Evolutionary conservation across 2,888 invertebrate species (phyloP).

Genomic region (Agrenia bidenticulata): DNA sequence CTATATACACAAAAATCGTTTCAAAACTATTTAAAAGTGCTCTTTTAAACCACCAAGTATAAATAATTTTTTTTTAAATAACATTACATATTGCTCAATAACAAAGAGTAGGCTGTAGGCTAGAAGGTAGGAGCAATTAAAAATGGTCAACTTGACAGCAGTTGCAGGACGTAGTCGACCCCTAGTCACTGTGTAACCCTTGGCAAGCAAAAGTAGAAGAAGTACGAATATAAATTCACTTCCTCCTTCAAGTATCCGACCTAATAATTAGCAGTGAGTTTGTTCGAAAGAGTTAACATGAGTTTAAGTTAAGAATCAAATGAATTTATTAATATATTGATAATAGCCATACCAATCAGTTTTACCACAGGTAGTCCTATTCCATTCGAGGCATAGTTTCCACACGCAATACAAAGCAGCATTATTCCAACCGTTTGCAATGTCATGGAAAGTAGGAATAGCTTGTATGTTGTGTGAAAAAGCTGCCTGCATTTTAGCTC

Average conservation of each 20-base stretch:
- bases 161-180: constrained; percentile 73
- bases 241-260: constrained; percentile 70
- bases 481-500: constrained; percentile 76
- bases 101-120: constrained; percentile 75
- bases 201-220: constrained; percentile 76
- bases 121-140: constrained; percentile 74
- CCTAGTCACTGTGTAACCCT: constrained; percentile 87
- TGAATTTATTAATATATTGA: not conserved
- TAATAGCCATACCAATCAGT: constrained; percentile 56
- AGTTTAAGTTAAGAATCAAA: too few species aligned
- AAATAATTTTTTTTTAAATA: not conserved
- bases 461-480: constrained; percentile 83
- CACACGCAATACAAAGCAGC: constrained; percentile 69
- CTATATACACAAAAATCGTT: constrained; percentile 57
- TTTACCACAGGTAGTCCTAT: constrained; percentile 60
- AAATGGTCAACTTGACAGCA: constrained; percentile 73
- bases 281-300: not conserved
- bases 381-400: constrained; percentile 77
- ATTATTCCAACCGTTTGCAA: constrained; percentile 72
- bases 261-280: constrained; percentile 60
- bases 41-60: not conserved
- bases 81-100: constrained; percentile 71
- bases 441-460: constrained; percentile 72
- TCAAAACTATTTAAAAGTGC: constrained; percentile 15
- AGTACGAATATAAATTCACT: constrained; percentile 76